A percentile compares a stretch with the other conserved stretches of the same genome.
Evolutionary conservation across 2,113 vertebrate species (phyloP).

Genomic region (Callocephalon fimbriatum): DNA sequence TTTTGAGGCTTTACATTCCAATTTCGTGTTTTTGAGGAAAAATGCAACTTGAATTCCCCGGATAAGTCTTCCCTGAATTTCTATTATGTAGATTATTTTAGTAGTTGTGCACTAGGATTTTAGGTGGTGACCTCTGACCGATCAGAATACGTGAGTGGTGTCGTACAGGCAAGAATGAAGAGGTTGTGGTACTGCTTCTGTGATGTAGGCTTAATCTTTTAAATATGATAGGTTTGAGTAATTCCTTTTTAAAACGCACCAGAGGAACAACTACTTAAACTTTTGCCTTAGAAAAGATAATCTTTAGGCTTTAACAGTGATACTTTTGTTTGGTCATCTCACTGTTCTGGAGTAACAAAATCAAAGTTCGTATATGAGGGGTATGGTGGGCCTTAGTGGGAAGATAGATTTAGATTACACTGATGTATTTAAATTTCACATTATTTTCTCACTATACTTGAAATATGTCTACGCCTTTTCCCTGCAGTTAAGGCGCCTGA

Average conservation of each 20-base stretch:
- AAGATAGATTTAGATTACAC: background rate
- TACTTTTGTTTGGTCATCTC: background rate
- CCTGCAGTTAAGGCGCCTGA: background rate
- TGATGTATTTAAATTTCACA: background rate
- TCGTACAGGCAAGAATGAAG: background rate
- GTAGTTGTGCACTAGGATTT: background rate
- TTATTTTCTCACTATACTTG: background rate
- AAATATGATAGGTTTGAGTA: background rate
- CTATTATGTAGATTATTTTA: background rate
- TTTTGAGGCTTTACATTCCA: background rate
- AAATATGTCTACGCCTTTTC: background rate
- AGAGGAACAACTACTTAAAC: background rate
- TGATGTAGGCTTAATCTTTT: background rate
- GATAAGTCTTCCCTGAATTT: background rate
- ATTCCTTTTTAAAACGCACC: background rate
- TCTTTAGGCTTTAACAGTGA: background rate
- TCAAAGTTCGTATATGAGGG: background rate
- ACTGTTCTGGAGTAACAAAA: background rate
- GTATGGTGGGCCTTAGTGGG: accelerated
- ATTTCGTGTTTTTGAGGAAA: background rate
- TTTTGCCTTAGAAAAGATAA: background rate
- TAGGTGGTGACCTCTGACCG: background rate
- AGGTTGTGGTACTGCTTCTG: background rate
- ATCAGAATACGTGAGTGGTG: background rate
- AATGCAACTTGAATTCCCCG: background rate